phyloP scores from a whole-genome alignment of 2,888 invertebrate species.

The Spicauda simplicius region DNA sequence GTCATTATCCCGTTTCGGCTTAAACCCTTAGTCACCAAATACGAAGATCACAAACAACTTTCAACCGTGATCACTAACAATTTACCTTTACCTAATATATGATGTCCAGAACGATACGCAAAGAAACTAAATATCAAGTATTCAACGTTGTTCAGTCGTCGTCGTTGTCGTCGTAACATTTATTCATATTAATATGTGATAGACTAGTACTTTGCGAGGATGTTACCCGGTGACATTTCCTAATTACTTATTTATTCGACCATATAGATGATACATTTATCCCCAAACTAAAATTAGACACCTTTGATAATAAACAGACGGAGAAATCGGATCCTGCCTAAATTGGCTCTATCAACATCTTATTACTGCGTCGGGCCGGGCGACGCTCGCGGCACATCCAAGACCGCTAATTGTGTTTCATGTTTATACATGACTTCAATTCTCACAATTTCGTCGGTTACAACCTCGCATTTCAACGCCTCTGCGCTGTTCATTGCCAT shows the following conservation, averaged over 20 bases:
- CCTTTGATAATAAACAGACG: slow-evolving; percentile 64
- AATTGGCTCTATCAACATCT: slow-evolving; percentile 67
- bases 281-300: slow-evolving; percentile 59
- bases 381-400: slow-evolving; percentile 46
- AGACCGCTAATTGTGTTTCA: slow-evolving; percentile 66
- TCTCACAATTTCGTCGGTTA: slow-evolving; percentile 59
- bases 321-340: slow-evolving; percentile 58
- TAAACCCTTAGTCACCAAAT: no score
- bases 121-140: no score
- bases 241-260: background rate
- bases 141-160: no score
- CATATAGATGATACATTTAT: background rate
- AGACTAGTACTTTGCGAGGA: no score
- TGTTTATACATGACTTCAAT: slow-evolving; percentile 62
- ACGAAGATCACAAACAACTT: no score
- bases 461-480: slow-evolving; percentile 56
- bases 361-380: slow-evolving; percentile 51
- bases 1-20: no score
- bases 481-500: slow-evolving; percentile 58
- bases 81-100: no score
- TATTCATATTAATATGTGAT: no score
- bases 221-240: no score
- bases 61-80: no score
- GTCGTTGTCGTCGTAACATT: no score
- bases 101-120: no score